phyloP scores from a whole-genome alignment of 2,888 invertebrate species.

The Scaptomyza parva region DNA sequence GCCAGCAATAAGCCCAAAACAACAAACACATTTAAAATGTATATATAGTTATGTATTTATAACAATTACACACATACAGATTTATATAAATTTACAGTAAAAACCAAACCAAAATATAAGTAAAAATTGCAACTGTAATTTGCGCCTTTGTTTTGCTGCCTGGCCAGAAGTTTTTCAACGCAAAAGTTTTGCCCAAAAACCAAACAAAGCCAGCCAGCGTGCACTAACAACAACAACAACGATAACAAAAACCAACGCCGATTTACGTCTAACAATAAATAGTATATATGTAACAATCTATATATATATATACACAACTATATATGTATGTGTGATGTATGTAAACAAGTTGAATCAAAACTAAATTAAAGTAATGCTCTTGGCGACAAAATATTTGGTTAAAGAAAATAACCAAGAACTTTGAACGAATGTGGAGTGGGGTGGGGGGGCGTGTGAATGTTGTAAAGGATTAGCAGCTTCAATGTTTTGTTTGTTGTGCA shows the following conservation, averaged over 20 bases:
- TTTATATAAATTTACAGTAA: conserved; percentile 28
- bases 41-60: conserved; percentile 10
- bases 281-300: conserved; percentile 24
- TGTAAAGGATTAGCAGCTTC: conserved; percentile 42
- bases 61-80: conserved; percentile 1
- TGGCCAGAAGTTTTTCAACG: conserved; percentile 58
- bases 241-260: conserved; percentile 22
- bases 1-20: conserved; percentile 40
- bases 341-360: conserved; percentile 64
- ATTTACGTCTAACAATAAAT: conserved; percentile 23
- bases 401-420: conserved; percentile 40
- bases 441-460: conserved; percentile 18
- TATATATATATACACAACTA: conserved; percentile 8
- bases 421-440: conserved; percentile 12
- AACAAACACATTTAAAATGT: conserved; percentile 12
- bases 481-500: conserved; percentile 34
- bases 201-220: conserved; percentile 37
- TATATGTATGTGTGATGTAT: conserved; percentile 15
- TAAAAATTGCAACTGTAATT: conserved; percentile 63
- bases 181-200: conserved; percentile 65
- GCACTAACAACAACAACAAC: conserved; percentile 32
- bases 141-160: conserved; percentile 71
- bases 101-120: conserved; percentile 53
- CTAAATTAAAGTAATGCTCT: conserved; percentile 74
- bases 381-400: conserved; percentile 72